These are phyloP conservation scores for Eolophus roseicapilla DNA, from an alignment of 2,113 vertebrate species.

Conservation along the genomic window DNA sequence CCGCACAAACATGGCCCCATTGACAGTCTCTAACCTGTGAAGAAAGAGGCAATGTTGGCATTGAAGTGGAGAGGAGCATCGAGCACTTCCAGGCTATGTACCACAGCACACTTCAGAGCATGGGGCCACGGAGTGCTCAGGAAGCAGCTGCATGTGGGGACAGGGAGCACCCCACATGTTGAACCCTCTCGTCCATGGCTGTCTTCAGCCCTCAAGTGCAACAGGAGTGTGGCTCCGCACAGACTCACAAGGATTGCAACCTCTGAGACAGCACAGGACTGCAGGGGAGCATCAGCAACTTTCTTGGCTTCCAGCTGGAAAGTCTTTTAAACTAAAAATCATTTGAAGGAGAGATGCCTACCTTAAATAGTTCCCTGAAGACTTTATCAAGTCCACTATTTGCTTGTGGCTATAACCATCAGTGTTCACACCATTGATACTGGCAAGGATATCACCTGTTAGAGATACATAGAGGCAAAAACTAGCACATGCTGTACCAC, in stretches of 20 bases:
- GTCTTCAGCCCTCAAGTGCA: too few relatives aligned
- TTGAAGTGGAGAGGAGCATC: not conserved
- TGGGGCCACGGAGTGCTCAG: not conserved
- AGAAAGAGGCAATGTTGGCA: not conserved
- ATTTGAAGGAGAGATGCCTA: constrained; percentile 1
- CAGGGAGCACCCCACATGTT: not conserved
- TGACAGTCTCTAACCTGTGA: constrained; percentile 86
- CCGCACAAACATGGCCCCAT: constrained; percentile 80
- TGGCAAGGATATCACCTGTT: constrained; percentile 87
- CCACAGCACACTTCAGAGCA: fast-evolving
- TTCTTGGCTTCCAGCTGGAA: not conserved
- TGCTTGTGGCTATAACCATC: constrained; percentile 84
- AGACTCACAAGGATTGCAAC: fast-evolving
- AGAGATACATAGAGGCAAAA: not conserved
- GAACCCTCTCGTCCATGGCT: not conserved
- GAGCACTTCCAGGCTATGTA: not conserved
- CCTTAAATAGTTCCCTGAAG: constrained; percentile 86
- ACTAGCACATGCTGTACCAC: not conserved
- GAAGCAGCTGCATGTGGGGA: not conserved
- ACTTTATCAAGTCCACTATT: constrained; percentile 83
- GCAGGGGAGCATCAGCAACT: fast-evolving
- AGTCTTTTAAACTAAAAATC: fast-evolving
- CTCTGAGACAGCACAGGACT: not conserved
- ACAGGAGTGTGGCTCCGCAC: not conserved
- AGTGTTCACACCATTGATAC: constrained; percentile 82